These are phyloP conservation scores for Aphyosemion australe DNA, from an alignment of 2,113 vertebrate species.

Conservation along the genomic window DNA sequence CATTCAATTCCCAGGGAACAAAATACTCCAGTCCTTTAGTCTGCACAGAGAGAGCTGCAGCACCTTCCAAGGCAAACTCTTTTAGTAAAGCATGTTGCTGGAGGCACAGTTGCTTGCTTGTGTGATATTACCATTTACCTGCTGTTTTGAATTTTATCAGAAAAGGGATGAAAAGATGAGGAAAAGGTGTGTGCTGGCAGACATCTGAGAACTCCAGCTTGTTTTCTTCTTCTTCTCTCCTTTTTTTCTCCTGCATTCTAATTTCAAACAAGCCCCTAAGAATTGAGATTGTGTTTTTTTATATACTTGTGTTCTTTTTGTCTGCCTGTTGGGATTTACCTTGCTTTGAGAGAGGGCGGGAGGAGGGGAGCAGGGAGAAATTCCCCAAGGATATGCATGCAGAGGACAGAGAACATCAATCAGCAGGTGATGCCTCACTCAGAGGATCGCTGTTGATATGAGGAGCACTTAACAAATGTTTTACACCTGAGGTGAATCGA, in stretches of 20 bases:
- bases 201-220: conserved; percentile 63
- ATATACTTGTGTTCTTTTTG: conserved; percentile 49
- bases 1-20: conserved; percentile 73
- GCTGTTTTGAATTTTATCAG: conserved; percentile 79
- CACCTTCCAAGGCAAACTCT: conserved; percentile 67
- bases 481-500: conserved; percentile 29
- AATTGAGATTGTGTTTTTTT: conserved; percentile 61
- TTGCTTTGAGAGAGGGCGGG: conserved; percentile 54
- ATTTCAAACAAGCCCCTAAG: conserved; percentile 66
- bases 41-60: conserved; percentile 57
- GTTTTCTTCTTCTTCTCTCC: conserved; percentile 16
- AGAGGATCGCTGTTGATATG: conserved; percentile 61
- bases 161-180: conserved; percentile 75
- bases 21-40: conserved; percentile 61
- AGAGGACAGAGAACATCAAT: conserved; percentile 76
- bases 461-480: conserved; percentile 59
- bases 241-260: conserved; percentile 42
- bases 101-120: conserved; percentile 72
- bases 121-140: conserved; percentile 80
- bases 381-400: conserved; percentile 72
- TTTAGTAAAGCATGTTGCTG: conserved; percentile 73
- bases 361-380: conserved; percentile 41
- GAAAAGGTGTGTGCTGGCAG: conserved; percentile 57
- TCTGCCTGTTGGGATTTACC: conserved; percentile 70
- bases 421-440: conserved; percentile 57